Base-by-base conservation (phyloP, 2,113 vertebrate genomes). In the Phasianus colchicus region DNA sequence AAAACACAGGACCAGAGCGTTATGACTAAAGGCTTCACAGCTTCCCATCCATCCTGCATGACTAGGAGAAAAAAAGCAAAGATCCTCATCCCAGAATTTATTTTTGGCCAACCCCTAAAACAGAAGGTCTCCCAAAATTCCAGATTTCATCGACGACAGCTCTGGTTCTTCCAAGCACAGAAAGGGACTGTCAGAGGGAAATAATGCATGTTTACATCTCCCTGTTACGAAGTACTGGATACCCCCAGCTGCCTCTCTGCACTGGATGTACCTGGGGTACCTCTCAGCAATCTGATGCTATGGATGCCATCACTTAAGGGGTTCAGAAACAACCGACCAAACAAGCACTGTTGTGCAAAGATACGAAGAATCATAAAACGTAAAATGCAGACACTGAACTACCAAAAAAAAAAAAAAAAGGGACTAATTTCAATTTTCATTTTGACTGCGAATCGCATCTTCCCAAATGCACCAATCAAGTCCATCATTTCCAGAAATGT, bases 401-500 rank as follows among this genome's bases (percentile, higher is more conserved):
- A 52, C 0, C 90, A 92, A 32, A 73, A 54, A 52, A 0, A 52
- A 0, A 11, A 82, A 91, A 92, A 91, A 91, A 82, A 14, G 80
- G 89, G 88, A 85, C 89, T 65, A 91, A 96, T 89, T 90, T 94
- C 83, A 94, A 84, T 81, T 61, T 94, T 93, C 95, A 92, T 89
- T 69, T 48, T 80, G 88, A 93, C 79, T 72, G 84, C 76, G 83
- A 96, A 95, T 95, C 88, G 91, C 92, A 96, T 91, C 94, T 95
- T 95, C 90, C 72, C 77, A 87, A 96, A 81, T 64, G 95, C 95
- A 92, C 91, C 89, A 96, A 95, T 95, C 95, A 93, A 95, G 88
- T 96, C 95, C 75, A 89, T 90, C 58, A 95, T 97, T 97, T 96
- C 94, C 95, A 97, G 94, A 93, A 97, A 97, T 94, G 96, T 92